Base-by-base conservation (phyloP, 1,140 invertebrate genomes). In the Pantala flavescens region DNA sequence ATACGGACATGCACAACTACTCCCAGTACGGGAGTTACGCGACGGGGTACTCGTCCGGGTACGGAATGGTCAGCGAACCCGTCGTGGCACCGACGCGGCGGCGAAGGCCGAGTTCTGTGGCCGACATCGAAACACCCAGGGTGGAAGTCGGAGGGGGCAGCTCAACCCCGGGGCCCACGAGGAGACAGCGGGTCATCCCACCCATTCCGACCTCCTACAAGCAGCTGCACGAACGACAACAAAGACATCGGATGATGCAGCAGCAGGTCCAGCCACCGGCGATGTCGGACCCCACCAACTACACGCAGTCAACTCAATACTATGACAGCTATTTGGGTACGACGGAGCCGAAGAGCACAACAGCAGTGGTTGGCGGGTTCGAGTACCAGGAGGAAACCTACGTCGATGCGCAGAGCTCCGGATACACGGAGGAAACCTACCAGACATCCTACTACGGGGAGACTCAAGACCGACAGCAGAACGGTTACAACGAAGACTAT, bases 401-500 rank as follows among this genome's bases (percentile, higher is more conserved):
- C 9, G 28, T 2, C 28, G 28, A 36, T 36, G 83, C 82, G 80
- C 83, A 73, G 11, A 28, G 7, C 1, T 43, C 24, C 9, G 24
- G 7, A 9, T 42, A 21, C n/a, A 5, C 72, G 12, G n/a, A 21
- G 36, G 24, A 24, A 3, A 73, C 36, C 24, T 42, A 36, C 28
- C 72, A 9, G 43, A 71, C 43, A 16, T 74, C 73, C 19, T 23
- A 42, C 63, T 55, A 76, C 49, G 49, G 49, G 49, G 49, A 73
- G 63, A 23, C 23, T 5, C 21, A 24, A n/a, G 73, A 63, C 72
- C 28, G 63, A 43, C 9, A 72, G 49, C 14, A 74, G 21, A 74
- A 70, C 72, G 71, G 72, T 79, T 89, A 88, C 81, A 89, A 90
- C 83, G 88, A 90, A 81, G 86, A 91, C 80, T 89, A 87, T 77